These are phyloP conservation scores for Chaetura pelagica DNA, from an alignment of 2,113 vertebrate species.

Conservation along the genomic window DNA sequence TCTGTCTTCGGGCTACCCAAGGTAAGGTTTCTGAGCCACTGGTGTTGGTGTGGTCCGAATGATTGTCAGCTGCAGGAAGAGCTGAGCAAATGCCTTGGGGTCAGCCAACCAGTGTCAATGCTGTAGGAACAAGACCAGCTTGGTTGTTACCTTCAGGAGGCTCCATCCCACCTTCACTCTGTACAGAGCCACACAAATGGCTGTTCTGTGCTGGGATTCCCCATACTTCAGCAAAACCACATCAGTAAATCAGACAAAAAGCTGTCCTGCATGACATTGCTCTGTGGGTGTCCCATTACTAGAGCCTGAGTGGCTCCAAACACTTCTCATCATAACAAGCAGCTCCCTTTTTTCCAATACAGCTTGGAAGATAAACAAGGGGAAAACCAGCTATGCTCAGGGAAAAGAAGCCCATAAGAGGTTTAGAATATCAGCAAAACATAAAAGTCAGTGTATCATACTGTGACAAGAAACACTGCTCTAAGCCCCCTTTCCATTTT, in stretches of 20 bases:
- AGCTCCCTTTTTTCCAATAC: background rate
- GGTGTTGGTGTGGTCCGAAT: background rate
- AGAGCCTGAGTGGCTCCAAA: background rate
- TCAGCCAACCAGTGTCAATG: background rate
- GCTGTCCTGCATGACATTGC: background rate
- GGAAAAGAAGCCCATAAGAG: background rate
- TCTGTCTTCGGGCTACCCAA: background rate
- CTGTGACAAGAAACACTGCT: background rate
- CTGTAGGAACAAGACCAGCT: background rate
- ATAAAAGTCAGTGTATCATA: background rate
- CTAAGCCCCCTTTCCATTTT: background rate
- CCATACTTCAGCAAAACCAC: background rate
- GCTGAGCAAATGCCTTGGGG: background rate
- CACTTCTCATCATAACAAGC: background rate
- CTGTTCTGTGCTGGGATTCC: background rate
- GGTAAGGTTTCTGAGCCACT: fast-evolving
- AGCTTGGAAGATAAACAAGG: background rate
- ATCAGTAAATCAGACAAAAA: background rate
- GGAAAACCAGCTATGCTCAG: background rate
- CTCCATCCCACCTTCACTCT: background rate
- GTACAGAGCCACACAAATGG: fast-evolving
- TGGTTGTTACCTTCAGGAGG: background rate
- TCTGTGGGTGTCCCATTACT: background rate
- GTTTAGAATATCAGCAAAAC: background rate
- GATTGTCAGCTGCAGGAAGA: background rate